phyloP scores from a whole-genome alignment of 1,140 invertebrate species.

The Frieseomelitta varia region DNA sequence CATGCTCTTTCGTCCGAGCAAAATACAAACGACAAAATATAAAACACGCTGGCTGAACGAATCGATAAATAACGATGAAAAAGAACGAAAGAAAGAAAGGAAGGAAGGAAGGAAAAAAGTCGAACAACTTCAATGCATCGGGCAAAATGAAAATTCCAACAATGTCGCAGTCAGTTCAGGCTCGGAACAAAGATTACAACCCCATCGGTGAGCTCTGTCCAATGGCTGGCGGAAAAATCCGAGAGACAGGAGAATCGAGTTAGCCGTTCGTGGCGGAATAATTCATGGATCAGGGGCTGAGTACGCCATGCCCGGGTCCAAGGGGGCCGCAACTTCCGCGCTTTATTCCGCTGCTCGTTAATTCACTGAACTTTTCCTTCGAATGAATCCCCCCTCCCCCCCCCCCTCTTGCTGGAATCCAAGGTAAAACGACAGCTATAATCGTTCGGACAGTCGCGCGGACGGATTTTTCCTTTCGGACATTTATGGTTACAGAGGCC shows the following conservation, averaged over 20 bases:
- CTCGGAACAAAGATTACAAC: constrained; percentile 8
- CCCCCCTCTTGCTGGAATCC: constrained; percentile 12
- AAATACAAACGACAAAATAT: neutral
- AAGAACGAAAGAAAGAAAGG: neutral
- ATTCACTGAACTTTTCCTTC: constrained; percentile 54
- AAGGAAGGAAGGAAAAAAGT: neutral
- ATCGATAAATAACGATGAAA: neutral
- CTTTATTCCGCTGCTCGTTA: constrained; percentile 67
- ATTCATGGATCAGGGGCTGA: constrained; percentile 56
- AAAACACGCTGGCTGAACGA: neutral
- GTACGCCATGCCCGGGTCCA: neutral
- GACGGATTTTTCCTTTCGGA: constrained; percentile 49
- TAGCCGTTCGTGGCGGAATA: constrained; percentile 41
- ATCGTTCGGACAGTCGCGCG: constrained; percentile 26
- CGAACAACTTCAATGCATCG: too few species aligned
- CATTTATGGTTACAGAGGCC: constrained; percentile 54
- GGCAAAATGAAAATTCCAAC: neutral
- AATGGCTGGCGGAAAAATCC: constrained; percentile 37
- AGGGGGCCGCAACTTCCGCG: constrained; percentile 52
- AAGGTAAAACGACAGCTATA: constrained; percentile 45
- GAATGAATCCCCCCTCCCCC: constrained; percentile 38
- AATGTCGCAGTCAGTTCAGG: neutral
- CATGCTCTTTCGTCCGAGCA: too few species aligned
- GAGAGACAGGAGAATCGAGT: constrained; percentile 59
- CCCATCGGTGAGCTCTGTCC: constrained; percentile 23